Evolutionary conservation across 2,113 vertebrate species (phyloP), one percentile per base, ranked within the genome.

Genomic region (Grallaria varia): DNA sequence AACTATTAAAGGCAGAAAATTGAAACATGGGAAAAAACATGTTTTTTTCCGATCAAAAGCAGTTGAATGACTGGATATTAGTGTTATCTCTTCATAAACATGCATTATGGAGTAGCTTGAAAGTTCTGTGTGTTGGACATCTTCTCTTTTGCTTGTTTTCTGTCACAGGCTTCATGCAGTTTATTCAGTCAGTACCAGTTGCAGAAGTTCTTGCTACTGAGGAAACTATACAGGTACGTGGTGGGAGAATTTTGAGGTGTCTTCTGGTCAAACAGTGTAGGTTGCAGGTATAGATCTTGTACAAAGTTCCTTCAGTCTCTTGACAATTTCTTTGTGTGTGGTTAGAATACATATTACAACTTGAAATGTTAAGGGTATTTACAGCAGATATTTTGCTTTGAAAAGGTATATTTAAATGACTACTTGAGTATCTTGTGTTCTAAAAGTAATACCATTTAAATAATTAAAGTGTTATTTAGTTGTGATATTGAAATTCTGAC

Each of bases 161-260:
- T 84, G 18, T 84, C 55, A 9, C 94, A 99, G 99, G 99, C 71
- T 99, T 99, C 94, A 99, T 99, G 99, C 99, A 99, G 97, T 99
- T 99, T 94, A 99, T 99, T 87, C 99, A 99, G 90, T 99, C 99
- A 4, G 99, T 99, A 76, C 99, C 99, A 42, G 99, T 99, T 21
- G 99, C 99, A 59, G 99, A 99, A 95, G 99, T 99, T 75, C 98
- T 99, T 83, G 99, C 99, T 25, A 99, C 99, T 33, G 99, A 99
- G 96, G 99, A 99, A 73, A 99, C 99, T 89, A 99, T 99, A 97
- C 99, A 99, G 99, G 99, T 99, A 94, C 0, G 45, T 92, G 44
- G 6, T 53, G 33, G 17, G 8, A 7, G 4, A 56, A 30, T 40
- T 33, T 58, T 55, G 45, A 42, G 16, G 66, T 2, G 4, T 37